Conservation (phyloP, 2,113 vertebrate genomes). For the Grammomys dolichurus region DNA sequence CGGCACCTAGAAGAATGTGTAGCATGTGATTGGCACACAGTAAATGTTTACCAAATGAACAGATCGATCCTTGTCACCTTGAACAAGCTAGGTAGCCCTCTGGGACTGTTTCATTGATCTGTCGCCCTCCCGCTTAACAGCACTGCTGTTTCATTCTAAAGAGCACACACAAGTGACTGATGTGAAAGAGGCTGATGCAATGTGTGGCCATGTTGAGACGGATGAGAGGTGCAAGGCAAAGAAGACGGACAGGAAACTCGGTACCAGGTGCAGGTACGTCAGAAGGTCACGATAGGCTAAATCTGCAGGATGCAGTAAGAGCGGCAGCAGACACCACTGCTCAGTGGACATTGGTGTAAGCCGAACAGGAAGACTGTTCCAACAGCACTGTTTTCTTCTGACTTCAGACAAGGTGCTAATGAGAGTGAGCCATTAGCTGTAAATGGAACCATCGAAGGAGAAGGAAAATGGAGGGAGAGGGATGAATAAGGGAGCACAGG, state of each 20-base stretch:
- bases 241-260: no score
- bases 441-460: not conserved
- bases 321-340: no score
- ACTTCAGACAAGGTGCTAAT: not conserved
- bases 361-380: not conserved
- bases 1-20: not conserved
- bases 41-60: not conserved
- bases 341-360: not conserved
- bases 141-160: not conserved
- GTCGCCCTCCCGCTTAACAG: not conserved
- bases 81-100: not conserved
- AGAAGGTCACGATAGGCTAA: not conserved
- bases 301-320: not conserved
- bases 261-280: not conserved
- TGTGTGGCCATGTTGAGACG: fast-evolving
- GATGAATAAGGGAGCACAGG: no score
- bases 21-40: not conserved
- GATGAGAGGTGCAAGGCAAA: not conserved
- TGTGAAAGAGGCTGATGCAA: not conserved
- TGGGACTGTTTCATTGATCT: not conserved
- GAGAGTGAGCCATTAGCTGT: not conserved
- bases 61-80: not conserved
- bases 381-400: not conserved
- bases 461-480: not conserved
- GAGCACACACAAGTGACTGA: fast-evolving